A percentile compares a stretch with the other conserved stretches of the same genome.
Evolutionary conservation across 2,888 invertebrate species (phyloP).

Genomic region (Heliconius ethilla): DNA sequence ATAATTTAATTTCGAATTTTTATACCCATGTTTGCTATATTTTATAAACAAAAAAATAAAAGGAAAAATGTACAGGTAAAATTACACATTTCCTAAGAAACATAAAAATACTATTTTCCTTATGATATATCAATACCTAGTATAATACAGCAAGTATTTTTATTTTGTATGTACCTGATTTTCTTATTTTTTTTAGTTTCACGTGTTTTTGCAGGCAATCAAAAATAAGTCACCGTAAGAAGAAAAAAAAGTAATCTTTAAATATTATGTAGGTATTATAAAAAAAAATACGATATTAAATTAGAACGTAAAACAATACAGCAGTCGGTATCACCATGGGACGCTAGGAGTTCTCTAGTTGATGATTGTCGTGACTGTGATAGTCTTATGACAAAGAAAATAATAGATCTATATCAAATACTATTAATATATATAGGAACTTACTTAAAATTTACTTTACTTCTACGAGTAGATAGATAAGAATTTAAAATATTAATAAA

Average conservation of each 20-base stretch:
- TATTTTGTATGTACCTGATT: neutral
- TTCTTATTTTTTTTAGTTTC: neutral
- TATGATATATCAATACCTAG: neutral
- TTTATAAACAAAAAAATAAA: neutral
- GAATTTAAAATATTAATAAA: no score
- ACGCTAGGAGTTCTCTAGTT: neutral
- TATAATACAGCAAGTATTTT: no score
- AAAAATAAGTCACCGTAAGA: no score
- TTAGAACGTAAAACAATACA: neutral
- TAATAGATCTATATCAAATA: no score
- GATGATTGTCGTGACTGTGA: neutral
- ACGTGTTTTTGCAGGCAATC: no score
- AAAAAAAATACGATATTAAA: neutral
- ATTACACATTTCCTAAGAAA: neutral
- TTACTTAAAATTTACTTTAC: no score
- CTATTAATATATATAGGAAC: no score
- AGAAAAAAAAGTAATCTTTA: no score
- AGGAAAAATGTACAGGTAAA: neutral
- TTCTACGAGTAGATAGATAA: no score
- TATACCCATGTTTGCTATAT: no score
- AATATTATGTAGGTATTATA: no score
- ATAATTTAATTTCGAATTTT: neutral
- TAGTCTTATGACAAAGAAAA: neutral
- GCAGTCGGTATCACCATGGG: neutral
- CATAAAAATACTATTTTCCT: neutral